These are phyloP conservation scores for Platygyra sinensis DNA, from an alignment of 64 coral and sea anemone species.

Conservation along the genomic window DNA sequence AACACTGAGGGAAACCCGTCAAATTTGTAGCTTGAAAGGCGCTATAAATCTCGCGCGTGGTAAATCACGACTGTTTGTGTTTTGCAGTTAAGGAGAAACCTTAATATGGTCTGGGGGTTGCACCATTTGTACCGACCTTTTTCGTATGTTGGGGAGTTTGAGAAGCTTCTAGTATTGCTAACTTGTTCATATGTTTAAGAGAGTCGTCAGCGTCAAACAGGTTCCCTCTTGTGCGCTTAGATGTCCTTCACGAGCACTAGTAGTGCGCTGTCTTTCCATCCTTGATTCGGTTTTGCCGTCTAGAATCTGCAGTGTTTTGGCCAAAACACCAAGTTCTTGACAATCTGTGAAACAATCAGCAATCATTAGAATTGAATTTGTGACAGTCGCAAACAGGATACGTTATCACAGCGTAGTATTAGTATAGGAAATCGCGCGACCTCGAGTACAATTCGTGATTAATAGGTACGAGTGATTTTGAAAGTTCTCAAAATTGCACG, in stretches of 20 bases:
- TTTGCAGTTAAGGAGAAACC: no score
- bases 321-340: constrained; percentile 87
- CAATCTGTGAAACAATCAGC: constrained; percentile 40
- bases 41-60: no score
- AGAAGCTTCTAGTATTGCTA: constrained; percentile 82
- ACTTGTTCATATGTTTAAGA: constrained; percentile 66
- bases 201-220: constrained; percentile 30
- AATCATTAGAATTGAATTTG: no score
- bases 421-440: no score
- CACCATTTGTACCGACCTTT: constrained; percentile 52
- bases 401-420: neutral
- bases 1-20: neutral
- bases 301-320: constrained; percentile 59
- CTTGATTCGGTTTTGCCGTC: neutral
- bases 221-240: neutral
- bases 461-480: no score
- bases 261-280: neutral
- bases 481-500: no score
- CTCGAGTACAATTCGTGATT: no score
- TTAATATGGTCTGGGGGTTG: neutral
- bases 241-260: neutral
- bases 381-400: no score
- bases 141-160: constrained; percentile 72
- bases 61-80: no score
- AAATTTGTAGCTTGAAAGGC: no score